Evolutionary conservation across 1,140 invertebrate species (phyloP).

Genomic region (Sitophilus oryzae): DNA sequence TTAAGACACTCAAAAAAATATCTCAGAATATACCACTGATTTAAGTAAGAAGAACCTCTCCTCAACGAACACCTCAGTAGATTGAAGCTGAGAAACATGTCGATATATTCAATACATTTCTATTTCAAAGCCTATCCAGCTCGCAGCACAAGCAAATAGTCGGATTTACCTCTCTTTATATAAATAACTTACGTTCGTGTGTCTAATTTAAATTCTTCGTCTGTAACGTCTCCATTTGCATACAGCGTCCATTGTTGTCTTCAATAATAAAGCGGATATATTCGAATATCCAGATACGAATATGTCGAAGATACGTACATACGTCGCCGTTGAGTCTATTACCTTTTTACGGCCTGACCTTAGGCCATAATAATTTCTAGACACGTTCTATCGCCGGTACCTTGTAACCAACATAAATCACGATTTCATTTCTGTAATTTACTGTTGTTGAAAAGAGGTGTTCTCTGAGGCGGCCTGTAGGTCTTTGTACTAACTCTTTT

Average conservation of each 20-base stretch:
- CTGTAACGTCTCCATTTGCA: background rate
- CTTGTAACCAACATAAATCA: background rate
- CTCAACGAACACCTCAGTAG: too few relatives aligned
- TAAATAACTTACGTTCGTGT: background rate
- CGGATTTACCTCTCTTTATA: too few relatives aligned
- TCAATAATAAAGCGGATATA: too few relatives aligned
- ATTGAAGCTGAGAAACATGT: too few relatives aligned
- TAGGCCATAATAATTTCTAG: too few relatives aligned
- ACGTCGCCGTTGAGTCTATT: background rate
- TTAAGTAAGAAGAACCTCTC: too few relatives aligned
- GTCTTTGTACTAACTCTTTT: too few relatives aligned
- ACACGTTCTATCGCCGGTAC: background rate
- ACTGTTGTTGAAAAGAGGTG: background rate
- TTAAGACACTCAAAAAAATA: too few relatives aligned
- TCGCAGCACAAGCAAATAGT: too few relatives aligned
- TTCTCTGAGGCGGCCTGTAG: background rate
- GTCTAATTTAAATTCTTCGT: background rate
- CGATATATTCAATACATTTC: background rate
- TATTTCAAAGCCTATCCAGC: too few relatives aligned
- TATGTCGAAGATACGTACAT: background rate
- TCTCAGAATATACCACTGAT: too few relatives aligned
- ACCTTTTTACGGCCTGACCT: background rate
- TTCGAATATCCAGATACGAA: background rate
- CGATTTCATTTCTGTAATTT: background rate
- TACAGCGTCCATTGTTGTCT: background rate